Base-by-base conservation (phyloP, 2,888 invertebrate genomes). In the Eumacrocentrus americanus region DNA sequence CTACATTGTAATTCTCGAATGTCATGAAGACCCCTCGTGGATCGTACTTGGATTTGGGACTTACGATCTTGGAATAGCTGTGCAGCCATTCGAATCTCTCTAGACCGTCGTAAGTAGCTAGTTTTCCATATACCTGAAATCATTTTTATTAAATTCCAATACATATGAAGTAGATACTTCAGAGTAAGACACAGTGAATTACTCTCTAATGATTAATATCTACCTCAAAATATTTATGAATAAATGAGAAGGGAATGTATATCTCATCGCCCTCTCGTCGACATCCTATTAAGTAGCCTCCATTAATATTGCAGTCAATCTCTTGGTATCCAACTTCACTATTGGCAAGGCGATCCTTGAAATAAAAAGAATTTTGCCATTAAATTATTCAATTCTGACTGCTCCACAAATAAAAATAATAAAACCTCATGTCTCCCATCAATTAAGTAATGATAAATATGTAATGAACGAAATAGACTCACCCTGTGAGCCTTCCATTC, bases 1-100 rank as follows among this genome's bases (percentile, higher is more conserved):
- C 98, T 0, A 99, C 98, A 81, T 97, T 98, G 82, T 98, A 98
- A 80, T 96, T 95, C 76, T 95, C 96, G 82, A 99, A 99, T 64
- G 96, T 96, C 83, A 96, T 93, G 81, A 96, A 99, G 0, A 94
- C 90, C 2, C 96, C 96, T 20, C 88, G 86, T 0, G 97, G 89
- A 75, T 95, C 91, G 81, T 99, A 98, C 70, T 89, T 91, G 34
- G 89, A 90, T 78, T 92, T 92, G 0, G 95, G 95, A 70, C 90
- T 89, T 77, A 94, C 94, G 5, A 96, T 89, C 81, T 92, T 93
- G 18, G 95, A 91, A 80, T 94, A 94, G 77, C 95, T 95, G 82
- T 98, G 97, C 9, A 92, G 90, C 95, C 96, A 98, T 78, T 94
- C 92, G 78, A 98, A 96, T 70, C 89, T 86, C 68, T 93, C 91